Base-by-base conservation (phyloP, 2,113 vertebrate species). In the human region DNA sequence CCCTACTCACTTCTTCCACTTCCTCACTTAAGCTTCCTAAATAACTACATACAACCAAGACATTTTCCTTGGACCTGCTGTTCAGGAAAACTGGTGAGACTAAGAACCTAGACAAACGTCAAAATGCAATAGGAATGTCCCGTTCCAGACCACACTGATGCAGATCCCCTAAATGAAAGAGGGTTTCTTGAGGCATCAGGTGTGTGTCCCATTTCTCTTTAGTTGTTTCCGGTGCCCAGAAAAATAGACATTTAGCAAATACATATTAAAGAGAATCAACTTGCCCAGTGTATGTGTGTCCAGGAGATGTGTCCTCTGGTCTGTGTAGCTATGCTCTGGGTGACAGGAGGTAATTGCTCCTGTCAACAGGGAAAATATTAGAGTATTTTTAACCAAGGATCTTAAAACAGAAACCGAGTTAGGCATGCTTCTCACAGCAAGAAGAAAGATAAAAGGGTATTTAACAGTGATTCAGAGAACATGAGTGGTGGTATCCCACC, bases 401-500 rank as follows among this genome's bases (percentile, higher is more conserved):
- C 61, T 91, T 76, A 96, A 85, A 96, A 55, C 45, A 95, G 35
- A 76, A 9, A 81, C 10, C 45, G 38, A 30, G 50, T 73, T 79
- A 68, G 2, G 59, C 30, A 40, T 76, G 70, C 13, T 96, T 80
- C 40, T 94, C n/a, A 70, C 25, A 76, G 6, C 61, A 75, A 75
- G 43, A 78, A 91, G 43, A 64, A 87, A 88, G 32, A 87, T 59
- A 57, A 76, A 79, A 52, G 25, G 79, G 22, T 43, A 73, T 38
- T 91, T 73, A 81, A 59, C 23, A 76, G 17, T 45, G n/a, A 94
- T 76, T 73, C 82, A 75, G 40, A 94, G 30, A 96, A 94, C 90
- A 8, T 68, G 6, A 12, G 14, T 25, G 12, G 14, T n/a, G 61
- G 3, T 14, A 35, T 48, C 45, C 43, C 32, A 92, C 10, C 8